These are phyloP conservation scores for Amblyornis subalaris DNA, from an alignment of 2,113 vertebrate species.

Conservation along the genomic window DNA sequence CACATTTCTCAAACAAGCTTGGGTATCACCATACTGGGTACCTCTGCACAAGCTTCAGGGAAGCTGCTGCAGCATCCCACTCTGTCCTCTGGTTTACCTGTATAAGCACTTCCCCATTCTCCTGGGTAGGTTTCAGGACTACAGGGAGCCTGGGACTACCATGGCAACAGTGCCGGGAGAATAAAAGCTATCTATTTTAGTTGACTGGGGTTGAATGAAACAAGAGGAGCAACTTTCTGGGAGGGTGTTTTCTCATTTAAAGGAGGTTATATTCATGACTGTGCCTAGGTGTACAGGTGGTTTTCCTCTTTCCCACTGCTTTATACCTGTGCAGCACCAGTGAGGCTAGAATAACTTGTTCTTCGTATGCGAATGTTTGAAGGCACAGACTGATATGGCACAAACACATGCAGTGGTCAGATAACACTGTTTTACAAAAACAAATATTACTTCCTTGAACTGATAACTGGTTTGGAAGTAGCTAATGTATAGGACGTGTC, in stretches of 20 bases:
- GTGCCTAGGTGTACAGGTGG: neutral
- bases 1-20: neutral
- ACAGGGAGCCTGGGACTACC: neutral
- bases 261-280: neutral
- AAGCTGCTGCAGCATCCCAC: neutral
- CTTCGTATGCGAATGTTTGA: neutral
- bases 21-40: fast-evolving
- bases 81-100: neutral
- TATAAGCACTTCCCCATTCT: neutral
- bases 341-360: neutral
- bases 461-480: neutral
- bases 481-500: neutral
- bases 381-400: neutral
- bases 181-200: neutral
- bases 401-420: neutral
- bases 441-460: neutral
- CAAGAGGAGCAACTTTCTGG: neutral
- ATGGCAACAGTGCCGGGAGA: neutral
- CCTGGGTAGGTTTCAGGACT: neutral
- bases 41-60: neutral
- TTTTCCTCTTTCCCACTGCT: neutral
- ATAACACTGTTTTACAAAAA: neutral
- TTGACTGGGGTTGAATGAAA: neutral
- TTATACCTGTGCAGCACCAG: neutral
- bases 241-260: neutral